A percentile compares a stretch with the other conserved stretches of the same genome.
Conservation (phyloP, 2,888 invertebrate genomes). For the Eristalis arbustorum region DNA sequence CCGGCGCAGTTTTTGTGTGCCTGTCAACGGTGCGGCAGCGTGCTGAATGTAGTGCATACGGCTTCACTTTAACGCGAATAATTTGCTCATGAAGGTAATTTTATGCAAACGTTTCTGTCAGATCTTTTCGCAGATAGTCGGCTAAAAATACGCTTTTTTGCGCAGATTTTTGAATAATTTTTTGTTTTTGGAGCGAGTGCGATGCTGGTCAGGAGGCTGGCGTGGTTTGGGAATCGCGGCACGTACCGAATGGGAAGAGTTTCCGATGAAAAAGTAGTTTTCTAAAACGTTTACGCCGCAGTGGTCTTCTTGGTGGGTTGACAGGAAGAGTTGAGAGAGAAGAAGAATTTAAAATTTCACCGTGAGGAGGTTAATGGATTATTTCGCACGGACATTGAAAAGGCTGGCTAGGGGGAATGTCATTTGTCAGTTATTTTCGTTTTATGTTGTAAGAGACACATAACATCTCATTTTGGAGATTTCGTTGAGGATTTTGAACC, state of each 20-base stretch:
- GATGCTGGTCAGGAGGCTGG: background rate
- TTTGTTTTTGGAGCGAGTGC: background rate
- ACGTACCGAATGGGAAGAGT: background rate
- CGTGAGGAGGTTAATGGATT: too few relatives aligned
- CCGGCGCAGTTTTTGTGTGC: conserved; percentile 29
- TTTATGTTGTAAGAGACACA: too few relatives aligned
- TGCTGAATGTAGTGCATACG: conserved; percentile 47
- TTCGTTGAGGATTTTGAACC: too few relatives aligned
- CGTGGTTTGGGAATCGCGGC: background rate
- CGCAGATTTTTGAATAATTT: background rate
- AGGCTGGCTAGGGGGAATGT: too few relatives aligned
- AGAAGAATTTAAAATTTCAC: too few relatives aligned
- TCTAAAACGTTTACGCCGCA: too few relatives aligned
- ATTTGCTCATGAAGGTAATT: conserved; percentile 59
- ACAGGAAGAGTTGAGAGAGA: too few relatives aligned
- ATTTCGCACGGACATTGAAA: too few relatives aligned
- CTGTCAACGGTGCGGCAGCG: conserved; percentile 33
- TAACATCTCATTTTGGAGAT: too few relatives aligned
- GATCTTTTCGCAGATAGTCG: conserved; percentile 12
- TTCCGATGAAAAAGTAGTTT: too few relatives aligned
- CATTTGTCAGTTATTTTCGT: too few relatives aligned
- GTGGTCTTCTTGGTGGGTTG: too few relatives aligned
- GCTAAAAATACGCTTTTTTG: background rate
- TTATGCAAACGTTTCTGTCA: conserved; percentile 48
- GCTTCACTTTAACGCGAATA: conserved; percentile 51